Evolutionary conservation across 2,888 invertebrate species (phyloP).

Genomic region (Drosophila neoperkinsi): DNA sequence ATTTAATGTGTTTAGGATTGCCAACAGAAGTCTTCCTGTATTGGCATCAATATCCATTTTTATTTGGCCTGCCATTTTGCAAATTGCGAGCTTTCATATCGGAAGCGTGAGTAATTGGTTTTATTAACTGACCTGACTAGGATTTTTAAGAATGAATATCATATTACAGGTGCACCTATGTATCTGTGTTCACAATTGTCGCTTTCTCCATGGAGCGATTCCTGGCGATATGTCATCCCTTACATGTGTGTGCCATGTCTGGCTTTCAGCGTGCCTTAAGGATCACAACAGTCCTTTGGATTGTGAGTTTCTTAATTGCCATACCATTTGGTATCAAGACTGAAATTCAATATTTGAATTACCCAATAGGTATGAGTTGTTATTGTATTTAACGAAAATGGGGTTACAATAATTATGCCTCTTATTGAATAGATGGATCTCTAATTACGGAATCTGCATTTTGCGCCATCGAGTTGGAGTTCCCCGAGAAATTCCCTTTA

Average conservation of each 20-base stretch:
- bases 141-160: not conserved
- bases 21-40: conserved; percentile 93
- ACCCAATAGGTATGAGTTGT: conserved; percentile 87
- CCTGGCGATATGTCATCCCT: conserved; percentile 95
- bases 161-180: conserved; percentile 91
- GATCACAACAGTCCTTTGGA: conserved; percentile 92
- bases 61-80: conserved; percentile 92
- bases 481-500: conserved; percentile 88
- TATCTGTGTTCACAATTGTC: conserved; percentile 95
- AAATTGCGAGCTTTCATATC: conserved; percentile 93
- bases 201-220: conserved; percentile 96
- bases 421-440: conserved; percentile 83
- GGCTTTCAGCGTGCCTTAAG: conserved; percentile 92
- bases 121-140: not conserved
- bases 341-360: conserved; percentile 90
- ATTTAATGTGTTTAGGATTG: conserved; percentile 87
- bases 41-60: conserved; percentile 96
- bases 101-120: conserved; percentile 90
- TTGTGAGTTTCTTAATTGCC: conserved; percentile 90
- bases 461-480: conserved; percentile 89
- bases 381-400: not conserved
- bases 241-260: conserved; percentile 93
- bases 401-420: accelerated
- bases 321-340: conserved; percentile 92
- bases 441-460: conserved; percentile 91